These are phyloP conservation scores for Neuroscelio doddi DNA, from an alignment of 2,888 invertebrate species.

Conservation along the genomic window DNA sequence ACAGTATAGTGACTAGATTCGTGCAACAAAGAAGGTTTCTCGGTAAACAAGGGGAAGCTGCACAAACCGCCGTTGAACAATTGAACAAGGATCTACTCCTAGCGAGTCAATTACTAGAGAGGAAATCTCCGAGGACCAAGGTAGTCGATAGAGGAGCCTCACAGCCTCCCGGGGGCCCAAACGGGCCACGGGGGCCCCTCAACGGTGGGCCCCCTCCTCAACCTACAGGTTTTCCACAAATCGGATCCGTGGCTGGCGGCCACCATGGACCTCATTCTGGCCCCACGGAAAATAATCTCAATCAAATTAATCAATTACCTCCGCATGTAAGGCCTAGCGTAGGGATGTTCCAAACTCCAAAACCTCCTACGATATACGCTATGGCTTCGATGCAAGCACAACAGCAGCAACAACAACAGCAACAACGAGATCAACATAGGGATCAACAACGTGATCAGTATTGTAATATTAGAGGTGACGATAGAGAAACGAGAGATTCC, in stretches of 20 bases:
- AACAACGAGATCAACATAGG: constrained; percentile 66
- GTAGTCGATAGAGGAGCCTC: constrained; percentile 78
- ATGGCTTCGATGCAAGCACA: constrained; percentile 72
- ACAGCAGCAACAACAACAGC: constrained; percentile 73
- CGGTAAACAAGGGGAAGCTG: constrained; percentile 85
- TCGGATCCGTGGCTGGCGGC: constrained; percentile 71
- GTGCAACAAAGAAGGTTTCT: constrained; percentile 85
- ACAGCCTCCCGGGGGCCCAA: constrained; percentile 72
- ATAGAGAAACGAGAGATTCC: constrained; percentile 75
- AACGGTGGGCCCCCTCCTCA: constrained; percentile 70
- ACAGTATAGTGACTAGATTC: constrained; percentile 89
- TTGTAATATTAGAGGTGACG: constrained; percentile 64
- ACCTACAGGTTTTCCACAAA: constrained; percentile 76
- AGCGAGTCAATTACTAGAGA: constrained; percentile 86
- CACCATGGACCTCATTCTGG: constrained; percentile 67
- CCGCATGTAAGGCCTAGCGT: constrained; percentile 80
- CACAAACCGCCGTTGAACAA: constrained; percentile 86
- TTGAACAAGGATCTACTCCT: constrained; percentile 87
- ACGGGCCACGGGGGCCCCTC: constrained; percentile 71
- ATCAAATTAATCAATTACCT: constrained; percentile 75
- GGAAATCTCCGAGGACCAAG: constrained; percentile 88
- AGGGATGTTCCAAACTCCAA: constrained; percentile 89
- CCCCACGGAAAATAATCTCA: constrained; percentile 74
- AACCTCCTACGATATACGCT: constrained; percentile 77
- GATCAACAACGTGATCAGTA: constrained; percentile 66